Evolutionary conservation across 2,888 invertebrate species (phyloP), one percentile per base, ranked within the genome.

Genomic region (Cerastis leucographa): DNA sequence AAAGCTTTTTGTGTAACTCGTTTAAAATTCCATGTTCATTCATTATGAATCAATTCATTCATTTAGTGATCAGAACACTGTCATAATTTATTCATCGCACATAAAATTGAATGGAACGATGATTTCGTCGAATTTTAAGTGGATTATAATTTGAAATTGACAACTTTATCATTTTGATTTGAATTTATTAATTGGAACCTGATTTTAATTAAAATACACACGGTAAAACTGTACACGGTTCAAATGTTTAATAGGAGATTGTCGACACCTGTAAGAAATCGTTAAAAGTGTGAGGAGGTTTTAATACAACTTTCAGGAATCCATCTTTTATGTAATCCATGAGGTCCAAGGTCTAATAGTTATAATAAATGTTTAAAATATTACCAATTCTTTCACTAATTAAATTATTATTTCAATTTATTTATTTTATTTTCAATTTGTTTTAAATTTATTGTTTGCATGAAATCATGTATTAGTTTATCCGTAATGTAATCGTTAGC

Each of bases 121-220:
- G 46, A 76, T 62, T 76, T 49, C 56, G 66, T 62, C 12, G 56
- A 82, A 85, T 62, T 67, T 73, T 77, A 73, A 85, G 70, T 29
- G 64, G 83, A 61, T 82, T 85, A 19, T 73, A 77, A 71, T 83
- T 65, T 68, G n/a, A n/a, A 61, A 65, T 19, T 65, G 67, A 82
- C 62, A 77, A 61, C 51, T 82, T 54, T 54, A 82, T 69, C 56
- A 59, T 51, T 46, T 54, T 29, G 59, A 71, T 85, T 82, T 42
- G 17, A 69, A 68, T 73, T 14, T 8, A 73, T 59, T 73, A n/a
- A 75, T 75, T 54, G 25, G 56, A 54, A 61, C 44, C 22, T 19
- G 79, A 65, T 71, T 44, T 69, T 6, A 61, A 73, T 54, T 51
- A 42, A 35, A 68, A 44, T 11, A 19, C 19, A n/a, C 46, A n/a